Conservation (phyloP, 2,113 vertebrate species). For the Indicator maculatus region DNA sequence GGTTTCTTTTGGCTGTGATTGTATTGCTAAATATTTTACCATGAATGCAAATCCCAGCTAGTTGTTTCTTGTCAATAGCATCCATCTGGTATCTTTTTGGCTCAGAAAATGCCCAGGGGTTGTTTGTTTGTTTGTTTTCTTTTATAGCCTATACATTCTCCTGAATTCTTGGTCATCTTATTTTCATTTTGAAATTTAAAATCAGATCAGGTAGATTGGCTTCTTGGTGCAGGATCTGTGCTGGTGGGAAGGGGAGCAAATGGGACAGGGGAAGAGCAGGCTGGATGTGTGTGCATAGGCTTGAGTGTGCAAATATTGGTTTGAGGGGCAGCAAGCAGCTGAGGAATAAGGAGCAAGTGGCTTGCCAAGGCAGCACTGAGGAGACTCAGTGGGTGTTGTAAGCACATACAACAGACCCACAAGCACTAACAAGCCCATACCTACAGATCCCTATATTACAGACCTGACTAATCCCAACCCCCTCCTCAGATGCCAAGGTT, state of each 20-base stretch:
- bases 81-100: not conserved
- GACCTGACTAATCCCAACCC: not conserved
- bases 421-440: no score
- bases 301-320: not conserved
- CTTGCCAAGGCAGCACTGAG: not conserved
- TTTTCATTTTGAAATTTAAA: not conserved
- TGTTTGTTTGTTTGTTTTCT: not conserved
- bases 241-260: not conserved
- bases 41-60: not conserved
- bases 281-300: accelerated
- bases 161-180: not conserved
- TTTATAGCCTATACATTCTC: conserved; percentile 23
- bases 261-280: no score
- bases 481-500: not conserved
- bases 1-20: not conserved
- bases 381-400: not conserved
- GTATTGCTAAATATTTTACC: not conserved
- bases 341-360: not conserved
- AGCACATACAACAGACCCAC: not conserved
- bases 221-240: not conserved
- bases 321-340: not conserved
- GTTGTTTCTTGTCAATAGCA: not conserved
- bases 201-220: no score
- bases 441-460: not conserved
- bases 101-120: not conserved